Evolutionary conservation across 2,113 vertebrate genomes (phyloP), one percentile per base, ranked within the genome.

Genomic region (Marmota flaviventris): DNA sequence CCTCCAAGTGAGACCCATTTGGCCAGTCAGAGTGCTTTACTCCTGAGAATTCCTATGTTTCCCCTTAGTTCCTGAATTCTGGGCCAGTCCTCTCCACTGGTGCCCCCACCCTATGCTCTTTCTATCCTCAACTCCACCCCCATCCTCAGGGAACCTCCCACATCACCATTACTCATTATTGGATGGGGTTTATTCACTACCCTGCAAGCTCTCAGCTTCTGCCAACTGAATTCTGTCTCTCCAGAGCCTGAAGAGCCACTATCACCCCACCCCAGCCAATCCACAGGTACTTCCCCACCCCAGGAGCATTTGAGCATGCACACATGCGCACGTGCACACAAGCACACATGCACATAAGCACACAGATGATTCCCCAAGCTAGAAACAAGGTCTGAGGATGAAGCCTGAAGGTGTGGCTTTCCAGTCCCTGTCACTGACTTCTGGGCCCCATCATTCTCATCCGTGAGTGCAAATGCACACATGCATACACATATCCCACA

Each of bases 201-300:
- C 24, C 69, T 67, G 78, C 29, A 86, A 56, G 37, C 83, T 91
- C 91, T 95, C 81, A 48, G 85, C 85, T 91, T 72, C 78, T 96
- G 77, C 93, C 58, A 32, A 69, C 76, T 77, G 81, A 86, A 75
- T 77, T 70, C 83, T 88, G 91, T 39, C 72, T 93, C 82, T n/a
- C 89, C 34, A 39, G 78, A 90, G 82, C 42, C 53, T 61, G 61
- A 18, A 89, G 61, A 87, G 53, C 39, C 48, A 65, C 63, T 9
- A 27, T 48, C 51, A 56, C 37, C 34, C 25, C 34, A 29, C 24
- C 20, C 53, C 29, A 85, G 76, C 13, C 77, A 75, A 48, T 86
- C 63, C 39, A n/a, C 22, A 39, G 85, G n/a, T 27, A 12, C 18
- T 9, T 85, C 39, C 32, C 20, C 10, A 78, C 29, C 58, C 51